phyloP scores from a whole-genome alignment of 2,888 invertebrate species.

The Tipula lateralis region DNA sequence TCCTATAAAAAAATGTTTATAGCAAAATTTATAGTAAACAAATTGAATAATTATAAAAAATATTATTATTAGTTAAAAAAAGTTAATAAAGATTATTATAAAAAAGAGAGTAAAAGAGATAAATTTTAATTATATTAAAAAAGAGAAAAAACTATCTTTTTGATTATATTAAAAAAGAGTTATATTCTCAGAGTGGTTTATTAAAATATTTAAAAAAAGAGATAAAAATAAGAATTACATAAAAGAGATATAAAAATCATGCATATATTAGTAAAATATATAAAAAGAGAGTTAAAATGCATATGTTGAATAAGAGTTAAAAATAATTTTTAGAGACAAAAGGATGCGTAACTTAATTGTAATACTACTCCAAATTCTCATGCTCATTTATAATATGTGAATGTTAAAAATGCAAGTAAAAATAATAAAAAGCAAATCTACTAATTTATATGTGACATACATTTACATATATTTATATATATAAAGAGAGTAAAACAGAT shows the following conservation, averaged over 20 bases:
- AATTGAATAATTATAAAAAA: not conserved
- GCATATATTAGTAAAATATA: not conserved
- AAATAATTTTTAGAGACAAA: not conserved
- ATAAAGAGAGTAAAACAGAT: not conserved
- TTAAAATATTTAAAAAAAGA: not conserved
- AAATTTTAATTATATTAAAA: not conserved
- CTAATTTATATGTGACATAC: not conserved
- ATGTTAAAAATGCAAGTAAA: not conserved
- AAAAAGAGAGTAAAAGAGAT: slow-evolving; percentile 13
- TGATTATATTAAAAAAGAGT: not conserved
- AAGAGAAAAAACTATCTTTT: not conserved
- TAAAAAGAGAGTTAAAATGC: not conserved
- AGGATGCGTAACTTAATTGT: not conserved
- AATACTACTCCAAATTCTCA: not conserved
- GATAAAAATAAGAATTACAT: too few relatives aligned
- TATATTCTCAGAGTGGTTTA: not conserved
- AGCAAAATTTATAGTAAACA: not conserved
- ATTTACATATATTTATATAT: not conserved
- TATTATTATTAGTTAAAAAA: not conserved
- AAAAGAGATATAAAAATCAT: not conserved
- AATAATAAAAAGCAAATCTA: not conserved
- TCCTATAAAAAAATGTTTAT: slow-evolving; percentile 25
- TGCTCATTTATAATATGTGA: too few relatives aligned
- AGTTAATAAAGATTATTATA: not conserved
- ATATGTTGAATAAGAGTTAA: not conserved